phyloP scores from a whole-genome alignment of 1,140 invertebrate species.

The Drosophila ironensis region DNA sequence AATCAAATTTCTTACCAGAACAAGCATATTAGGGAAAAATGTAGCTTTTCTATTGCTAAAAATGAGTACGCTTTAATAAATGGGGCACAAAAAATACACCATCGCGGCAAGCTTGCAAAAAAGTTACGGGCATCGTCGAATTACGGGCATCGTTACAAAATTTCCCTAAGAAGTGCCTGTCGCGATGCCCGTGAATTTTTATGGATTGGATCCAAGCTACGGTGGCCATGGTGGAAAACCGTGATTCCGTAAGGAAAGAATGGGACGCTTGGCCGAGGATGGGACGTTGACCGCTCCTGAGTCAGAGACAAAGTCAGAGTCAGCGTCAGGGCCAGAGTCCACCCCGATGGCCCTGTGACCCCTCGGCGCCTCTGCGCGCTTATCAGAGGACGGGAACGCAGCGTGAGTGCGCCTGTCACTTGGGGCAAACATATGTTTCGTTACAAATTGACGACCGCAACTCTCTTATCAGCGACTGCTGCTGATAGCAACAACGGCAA shows the following conservation, averaged over 20 bases:
- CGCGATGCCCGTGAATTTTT: too few species aligned
- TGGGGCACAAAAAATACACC: too few species aligned
- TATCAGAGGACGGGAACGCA: constrained; percentile 52
- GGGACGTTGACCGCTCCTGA: constrained; percentile 64
- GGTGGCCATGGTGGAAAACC: too few species aligned
- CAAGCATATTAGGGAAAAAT: too few species aligned
- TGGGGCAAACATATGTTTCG: constrained; percentile 74
- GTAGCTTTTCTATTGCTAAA: too few species aligned
- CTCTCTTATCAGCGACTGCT: constrained; percentile 61
- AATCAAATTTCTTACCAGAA: too few species aligned
- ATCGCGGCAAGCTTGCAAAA: too few species aligned
- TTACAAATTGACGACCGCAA: constrained; percentile 74
- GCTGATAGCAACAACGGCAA: constrained; percentile 52
- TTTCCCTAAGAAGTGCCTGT: too few species aligned
- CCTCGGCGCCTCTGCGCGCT: constrained; percentile 1
- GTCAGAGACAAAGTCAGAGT: constrained; percentile 32
- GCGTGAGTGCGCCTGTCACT: constrained; percentile 74
- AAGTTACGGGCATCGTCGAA: too few species aligned
- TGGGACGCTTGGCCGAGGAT: background rate
- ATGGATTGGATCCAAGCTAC: background rate
- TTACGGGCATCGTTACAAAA: too few species aligned
- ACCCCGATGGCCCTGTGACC: background rate
- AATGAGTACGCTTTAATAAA: too few species aligned
- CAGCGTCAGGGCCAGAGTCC: too few species aligned
- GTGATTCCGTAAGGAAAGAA: constrained; percentile 7